Conservation (phyloP, 1,140 invertebrate species). For the Drosophila ohnishii region DNA sequence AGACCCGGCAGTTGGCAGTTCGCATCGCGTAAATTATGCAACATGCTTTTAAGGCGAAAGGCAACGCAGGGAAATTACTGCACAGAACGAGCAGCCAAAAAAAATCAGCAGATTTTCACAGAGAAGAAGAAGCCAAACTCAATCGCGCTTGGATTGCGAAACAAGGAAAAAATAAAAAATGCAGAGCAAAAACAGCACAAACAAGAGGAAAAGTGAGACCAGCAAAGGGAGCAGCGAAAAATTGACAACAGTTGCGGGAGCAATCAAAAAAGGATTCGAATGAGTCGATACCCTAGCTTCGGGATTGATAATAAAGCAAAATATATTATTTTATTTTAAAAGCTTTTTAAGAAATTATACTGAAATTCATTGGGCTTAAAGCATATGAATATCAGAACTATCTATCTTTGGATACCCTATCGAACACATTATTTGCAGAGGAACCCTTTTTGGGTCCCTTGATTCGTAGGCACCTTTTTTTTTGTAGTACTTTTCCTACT, state of each 20-base stretch:
- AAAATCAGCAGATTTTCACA: constrained; percentile 40
- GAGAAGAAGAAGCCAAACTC: constrained; percentile 19
- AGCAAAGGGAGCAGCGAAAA: constrained; percentile 8
- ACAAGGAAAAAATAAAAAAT: neutral
- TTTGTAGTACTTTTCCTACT: constrained; percentile 10
- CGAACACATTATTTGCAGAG: too few species aligned
- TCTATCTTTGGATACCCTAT: too few species aligned
- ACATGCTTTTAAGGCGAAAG: constrained; percentile 71
- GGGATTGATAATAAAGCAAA: neutral
- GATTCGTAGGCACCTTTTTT: constrained; percentile 5
- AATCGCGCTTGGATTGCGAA: constrained; percentile 24
- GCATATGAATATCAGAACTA: neutral
- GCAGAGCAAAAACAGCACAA: constrained; percentile 7
- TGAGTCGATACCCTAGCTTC: neutral
- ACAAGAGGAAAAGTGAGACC: constrained; percentile 13
- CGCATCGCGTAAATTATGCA: constrained; percentile 71
- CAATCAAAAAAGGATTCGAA: neutral
- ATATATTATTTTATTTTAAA: neutral
- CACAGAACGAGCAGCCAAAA: constrained; percentile 33
- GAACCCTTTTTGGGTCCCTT: neutral
- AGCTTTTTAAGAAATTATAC: neutral
- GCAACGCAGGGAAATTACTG: constrained; percentile 33
- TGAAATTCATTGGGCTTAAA: neutral
- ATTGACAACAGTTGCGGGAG: neutral
- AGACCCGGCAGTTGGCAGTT: constrained; percentile 28